These are phyloP conservation scores for Harpalus rufipes DNA, from an alignment of 2,888 invertebrate species.

Conservation along the genomic window DNA sequence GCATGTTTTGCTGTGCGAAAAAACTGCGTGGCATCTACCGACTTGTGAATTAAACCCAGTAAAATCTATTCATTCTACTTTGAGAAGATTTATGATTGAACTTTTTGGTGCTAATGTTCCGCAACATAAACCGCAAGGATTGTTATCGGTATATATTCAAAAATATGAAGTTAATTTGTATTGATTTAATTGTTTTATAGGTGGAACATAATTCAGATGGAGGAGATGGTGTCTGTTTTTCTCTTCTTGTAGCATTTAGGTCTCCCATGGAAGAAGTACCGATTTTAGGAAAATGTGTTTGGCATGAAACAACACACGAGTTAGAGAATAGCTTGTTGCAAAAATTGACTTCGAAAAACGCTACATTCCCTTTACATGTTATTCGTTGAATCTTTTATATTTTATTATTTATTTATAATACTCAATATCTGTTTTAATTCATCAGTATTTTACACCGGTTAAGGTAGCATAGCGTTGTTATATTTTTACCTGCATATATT, in stretches of 20 bases:
- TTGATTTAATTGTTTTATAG: conserved; percentile 70
- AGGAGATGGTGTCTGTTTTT: conserved; percentile 92
- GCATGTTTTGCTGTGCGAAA: conserved; percentile 92
- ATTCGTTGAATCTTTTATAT: conserved; percentile 81
- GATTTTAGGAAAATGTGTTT: conserved; percentile 92
- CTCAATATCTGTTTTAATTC: conserved; percentile 50
- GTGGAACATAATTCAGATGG: conserved; percentile 86
- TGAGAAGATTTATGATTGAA: conserved; percentile 94
- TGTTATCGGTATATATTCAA: conserved; percentile 80
- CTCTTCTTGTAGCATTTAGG: conserved; percentile 90
- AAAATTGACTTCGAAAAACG: conserved; percentile 85
- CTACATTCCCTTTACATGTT: conserved; percentile 89
- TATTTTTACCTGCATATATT: conserved; percentile 63
- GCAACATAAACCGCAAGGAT: conserved; percentile 89
- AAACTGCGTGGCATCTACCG: conserved; percentile 90
- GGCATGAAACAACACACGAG: conserved; percentile 88
- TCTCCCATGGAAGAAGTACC: conserved; percentile 92
- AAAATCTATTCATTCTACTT: conserved; percentile 90
- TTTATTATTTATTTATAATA: conserved; percentile 60
- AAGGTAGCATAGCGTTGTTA: conserved; percentile 61
- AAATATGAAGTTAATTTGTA: not conserved
- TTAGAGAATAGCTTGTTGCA: conserved; percentile 84
- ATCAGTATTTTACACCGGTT: conserved; percentile 63
- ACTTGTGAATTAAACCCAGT: conserved; percentile 93
- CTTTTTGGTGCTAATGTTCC: conserved; percentile 93